Conservation (phyloP, 2,113 vertebrate genomes). For the Sinocyclocheilus anshuiensis region DNA sequence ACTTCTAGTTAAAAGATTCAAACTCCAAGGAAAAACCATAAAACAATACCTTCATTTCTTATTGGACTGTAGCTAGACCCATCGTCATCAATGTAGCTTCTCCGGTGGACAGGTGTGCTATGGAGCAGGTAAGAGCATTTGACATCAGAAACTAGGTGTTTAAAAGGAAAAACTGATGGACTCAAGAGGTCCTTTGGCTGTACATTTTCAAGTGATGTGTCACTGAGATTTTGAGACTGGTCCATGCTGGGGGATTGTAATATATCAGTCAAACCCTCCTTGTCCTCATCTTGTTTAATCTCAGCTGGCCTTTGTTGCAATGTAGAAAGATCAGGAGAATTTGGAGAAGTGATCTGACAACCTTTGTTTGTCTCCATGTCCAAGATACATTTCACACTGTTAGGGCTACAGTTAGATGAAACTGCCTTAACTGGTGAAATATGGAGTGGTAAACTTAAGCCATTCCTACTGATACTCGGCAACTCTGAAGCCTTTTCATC, state of each 20-base stretch:
- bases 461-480: conserved; percentile 68
- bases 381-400: conserved; percentile 62
- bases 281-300: conserved; percentile 61
- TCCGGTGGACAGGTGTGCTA: conserved; percentile 82
- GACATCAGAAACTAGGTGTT: conserved; percentile 60
- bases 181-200: conserved; percentile 49
- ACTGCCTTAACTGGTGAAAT: conserved; percentile 56
- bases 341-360: conserved; percentile 74
- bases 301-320: conserved; percentile 82
- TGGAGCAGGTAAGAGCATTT: conserved; percentile 74
- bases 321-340: conserved; percentile 81
- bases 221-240: conserved; percentile 23
- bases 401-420: conserved; percentile 59
- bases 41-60: conserved; percentile 77
- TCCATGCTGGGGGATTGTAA: conserved; percentile 50
- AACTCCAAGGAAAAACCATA: neutral
- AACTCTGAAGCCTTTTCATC: conserved; percentile 59
- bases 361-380: conserved; percentile 68
- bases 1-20: neutral
- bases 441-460: conserved; percentile 64
- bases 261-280: conserved; percentile 57
- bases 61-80: conserved; percentile 80
- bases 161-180: conserved; percentile 67
- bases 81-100: conserved; percentile 65
- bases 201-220: conserved; percentile 42